Base-by-base conservation (phyloP, 2,113 vertebrate species). In the Myrmecobius fasciatus region DNA sequence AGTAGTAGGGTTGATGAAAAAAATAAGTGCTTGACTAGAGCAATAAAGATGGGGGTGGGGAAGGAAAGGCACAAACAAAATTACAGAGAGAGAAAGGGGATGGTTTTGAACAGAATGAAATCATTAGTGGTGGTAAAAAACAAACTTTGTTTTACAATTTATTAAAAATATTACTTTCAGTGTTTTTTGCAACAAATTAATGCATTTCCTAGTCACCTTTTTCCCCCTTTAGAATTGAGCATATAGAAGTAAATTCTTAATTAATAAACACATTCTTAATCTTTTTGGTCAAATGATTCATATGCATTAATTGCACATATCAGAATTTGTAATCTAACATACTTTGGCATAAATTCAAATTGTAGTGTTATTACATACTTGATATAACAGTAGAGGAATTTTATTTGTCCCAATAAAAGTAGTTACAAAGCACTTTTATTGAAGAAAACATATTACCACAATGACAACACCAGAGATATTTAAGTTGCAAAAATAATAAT, bases 1-100 rank as follows among this genome's bases (percentile, higher is more conserved):
- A 49, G 31, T 43, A 48, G 20, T 0, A 7, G 31, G 89, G 31
- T n/a, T 0, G 53, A 31, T 25, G 26, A 49, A 22, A 52, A 14
- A 49, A 46, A 36, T 11, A 25, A 0, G 48, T 2, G 22, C 4
- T 52, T 43, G 53, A 17, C 1, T 36, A 17, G 0, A 31, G 8
- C 6, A n/a, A 24, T 8, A 3, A 28, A 67, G 83, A 1, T 9
- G 2, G 10, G 24, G 9, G 2, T n/a, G n/a, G 28, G 2, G 20
- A 52, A 20, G 31, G 49, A 88, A 46, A 54, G 53, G 43, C n/a
- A n/a, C 53, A 52, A 20, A 0, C 3, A 43, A 0, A 6, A 14
- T 3, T 1, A 5, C 2, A 20, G 6, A 17, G 89, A 83, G 17
- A 91, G n/a, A 14, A 31, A 47, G n/a, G 47, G 56, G 12, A 52